Conservation (phyloP, 2,797 vertebrate species). For the Catamblyrhynchus diadema region DNA sequence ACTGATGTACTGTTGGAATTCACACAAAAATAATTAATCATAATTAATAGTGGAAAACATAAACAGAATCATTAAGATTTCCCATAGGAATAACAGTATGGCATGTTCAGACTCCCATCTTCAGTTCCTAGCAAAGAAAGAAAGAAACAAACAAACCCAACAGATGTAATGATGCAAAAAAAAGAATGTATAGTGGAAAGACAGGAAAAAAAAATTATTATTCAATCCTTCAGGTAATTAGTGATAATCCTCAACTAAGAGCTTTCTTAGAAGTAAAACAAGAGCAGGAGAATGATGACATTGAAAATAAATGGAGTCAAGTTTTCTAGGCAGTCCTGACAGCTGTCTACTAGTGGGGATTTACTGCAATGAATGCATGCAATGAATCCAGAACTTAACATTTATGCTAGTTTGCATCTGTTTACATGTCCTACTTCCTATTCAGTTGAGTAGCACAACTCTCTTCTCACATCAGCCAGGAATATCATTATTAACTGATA, state of each 20-base stretch:
- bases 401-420: neutral
- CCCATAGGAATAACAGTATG: too few relatives aligned
- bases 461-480: neutral
- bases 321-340: neutral
- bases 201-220: too few relatives aligned
- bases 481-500: slow-evolving; percentile 49
- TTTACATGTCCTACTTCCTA: neutral
- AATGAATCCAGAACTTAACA: slow-evolving; percentile 13
- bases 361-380: neutral
- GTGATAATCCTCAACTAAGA: too few relatives aligned
- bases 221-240: too few relatives aligned
- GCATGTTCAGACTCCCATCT: too few relatives aligned
- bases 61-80: too few relatives aligned
- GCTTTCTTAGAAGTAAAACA: neutral
- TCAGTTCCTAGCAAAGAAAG: too few relatives aligned
- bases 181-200: too few relatives aligned
- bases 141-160: too few relatives aligned
- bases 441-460: neutral
- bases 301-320: neutral
- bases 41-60: too few relatives aligned
- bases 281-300: neutral
- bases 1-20: neutral
- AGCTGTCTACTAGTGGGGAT: neutral
- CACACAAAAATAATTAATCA: neutral
- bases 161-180: too few relatives aligned